Evolutionary conservation across 2,113 vertebrate genomes (phyloP).

Genomic region (Manacus vitellinus): DNA sequence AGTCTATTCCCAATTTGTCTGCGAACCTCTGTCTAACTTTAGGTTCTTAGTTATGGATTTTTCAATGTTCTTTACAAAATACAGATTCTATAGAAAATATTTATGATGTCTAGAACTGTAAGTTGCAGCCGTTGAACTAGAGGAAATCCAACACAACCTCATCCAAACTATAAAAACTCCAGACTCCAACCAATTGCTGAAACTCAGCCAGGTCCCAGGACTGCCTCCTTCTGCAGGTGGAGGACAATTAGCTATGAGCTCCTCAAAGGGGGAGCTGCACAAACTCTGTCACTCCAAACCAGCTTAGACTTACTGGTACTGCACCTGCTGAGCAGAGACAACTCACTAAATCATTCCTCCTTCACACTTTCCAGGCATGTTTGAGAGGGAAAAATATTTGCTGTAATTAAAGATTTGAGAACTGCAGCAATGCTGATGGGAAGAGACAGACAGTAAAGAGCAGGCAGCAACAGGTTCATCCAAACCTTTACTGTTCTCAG

Average conservation of each 20-base stretch:
- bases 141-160: background rate
- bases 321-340: background rate
- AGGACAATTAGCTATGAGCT: rapidly evolving
- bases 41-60: background rate
- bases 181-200: background rate
- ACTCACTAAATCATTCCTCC: background rate
- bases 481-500: background rate
- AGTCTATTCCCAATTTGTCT: background rate
- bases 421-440: background rate
- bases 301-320: rapidly evolving
- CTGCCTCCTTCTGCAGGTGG: background rate
- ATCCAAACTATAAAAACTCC: background rate
- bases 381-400: background rate
- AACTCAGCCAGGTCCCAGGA: background rate
- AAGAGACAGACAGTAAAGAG: background rate
- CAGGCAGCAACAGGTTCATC: background rate
- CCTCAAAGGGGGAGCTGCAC: background rate
- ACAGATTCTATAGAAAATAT: background rate
- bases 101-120: background rate
- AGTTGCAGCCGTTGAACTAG: background rate
- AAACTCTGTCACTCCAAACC: background rate
- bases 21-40: background rate
- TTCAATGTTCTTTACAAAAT: background rate
- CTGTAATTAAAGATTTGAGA: background rate
- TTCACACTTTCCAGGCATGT: background rate